Evolutionary conservation across 1,140 invertebrate genomes (phyloP).

Genomic region (Odontomachus brunneus): DNA sequence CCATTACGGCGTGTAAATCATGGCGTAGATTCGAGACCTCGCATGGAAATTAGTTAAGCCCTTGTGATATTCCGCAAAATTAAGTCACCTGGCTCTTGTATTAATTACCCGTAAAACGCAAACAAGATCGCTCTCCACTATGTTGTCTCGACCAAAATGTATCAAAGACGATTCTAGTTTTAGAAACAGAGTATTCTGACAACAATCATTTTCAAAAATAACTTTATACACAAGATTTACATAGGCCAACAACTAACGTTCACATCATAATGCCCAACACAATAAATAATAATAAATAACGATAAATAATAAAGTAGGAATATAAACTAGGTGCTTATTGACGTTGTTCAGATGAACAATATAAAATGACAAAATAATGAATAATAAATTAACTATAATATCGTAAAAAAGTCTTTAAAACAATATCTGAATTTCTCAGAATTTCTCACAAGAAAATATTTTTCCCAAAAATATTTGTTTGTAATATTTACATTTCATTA

Average conservation of each 20-base stretch:
- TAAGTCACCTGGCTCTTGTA: constrained; percentile 30
- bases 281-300: too few species aligned
- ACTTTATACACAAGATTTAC: constrained; percentile 5
- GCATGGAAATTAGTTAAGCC: constrained; percentile 75
- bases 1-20: constrained; percentile 74
- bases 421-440: neutral
- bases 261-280: neutral
- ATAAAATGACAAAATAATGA: too few species aligned
- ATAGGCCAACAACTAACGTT: neutral
- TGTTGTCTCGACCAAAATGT: neutral
- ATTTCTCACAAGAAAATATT: neutral
- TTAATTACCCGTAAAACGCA: constrained; percentile 35
- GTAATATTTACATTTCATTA: too few species aligned
- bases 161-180: neutral
- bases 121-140: constrained; percentile 1
- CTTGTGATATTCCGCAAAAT: constrained; percentile 45
- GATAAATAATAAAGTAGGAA: too few species aligned
- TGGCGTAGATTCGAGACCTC: constrained; percentile 26
- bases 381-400: neutral
- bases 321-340: too few species aligned
- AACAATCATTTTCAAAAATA: constrained; percentile 17
- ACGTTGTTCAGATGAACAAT: too few species aligned
- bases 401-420: neutral
- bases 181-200: neutral
- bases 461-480: too few species aligned